Conservation (phyloP, 2,888 invertebrate species). For the Mamestra brassicae region DNA sequence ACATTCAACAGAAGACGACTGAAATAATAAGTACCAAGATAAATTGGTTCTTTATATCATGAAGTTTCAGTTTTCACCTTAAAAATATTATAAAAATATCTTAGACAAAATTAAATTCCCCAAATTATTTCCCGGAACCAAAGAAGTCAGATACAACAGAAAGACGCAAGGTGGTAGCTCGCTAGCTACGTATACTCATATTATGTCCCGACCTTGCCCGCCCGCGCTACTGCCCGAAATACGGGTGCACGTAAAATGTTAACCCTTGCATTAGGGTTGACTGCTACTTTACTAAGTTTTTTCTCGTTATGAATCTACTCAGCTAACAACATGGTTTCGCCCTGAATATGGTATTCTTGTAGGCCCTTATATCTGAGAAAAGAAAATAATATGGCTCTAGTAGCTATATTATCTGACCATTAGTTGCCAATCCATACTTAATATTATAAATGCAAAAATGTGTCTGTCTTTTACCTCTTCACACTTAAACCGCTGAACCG, state of each 20-base stretch:
- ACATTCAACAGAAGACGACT: too few species aligned
- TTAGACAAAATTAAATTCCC: background rate
- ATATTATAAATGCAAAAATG: too few species aligned
- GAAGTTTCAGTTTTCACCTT: background rate
- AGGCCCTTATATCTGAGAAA: too few species aligned
- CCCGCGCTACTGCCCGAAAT: constrained; percentile 84
- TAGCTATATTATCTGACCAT: too few species aligned
- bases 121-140: constrained; percentile 41
- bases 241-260: constrained; percentile 78
- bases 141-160: constrained; percentile 23
- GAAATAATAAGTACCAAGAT: too few species aligned
- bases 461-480: too few species aligned
- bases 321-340: too few species aligned
- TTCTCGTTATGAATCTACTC: too few species aligned
- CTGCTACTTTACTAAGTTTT: constrained; percentile 43
- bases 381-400: too few species aligned
- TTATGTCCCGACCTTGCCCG: constrained; percentile 80
- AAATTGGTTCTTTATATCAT: background rate
- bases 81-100: background rate
- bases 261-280: constrained; percentile 79
- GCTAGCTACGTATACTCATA: constrained; percentile 25
- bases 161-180: constrained; percentile 47
- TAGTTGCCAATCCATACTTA: too few species aligned
- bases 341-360: too few species aligned
- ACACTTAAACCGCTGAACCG: too few species aligned